Conservation (phyloP, 2,888 invertebrate species). For the Agrilus biguttatus region DNA sequence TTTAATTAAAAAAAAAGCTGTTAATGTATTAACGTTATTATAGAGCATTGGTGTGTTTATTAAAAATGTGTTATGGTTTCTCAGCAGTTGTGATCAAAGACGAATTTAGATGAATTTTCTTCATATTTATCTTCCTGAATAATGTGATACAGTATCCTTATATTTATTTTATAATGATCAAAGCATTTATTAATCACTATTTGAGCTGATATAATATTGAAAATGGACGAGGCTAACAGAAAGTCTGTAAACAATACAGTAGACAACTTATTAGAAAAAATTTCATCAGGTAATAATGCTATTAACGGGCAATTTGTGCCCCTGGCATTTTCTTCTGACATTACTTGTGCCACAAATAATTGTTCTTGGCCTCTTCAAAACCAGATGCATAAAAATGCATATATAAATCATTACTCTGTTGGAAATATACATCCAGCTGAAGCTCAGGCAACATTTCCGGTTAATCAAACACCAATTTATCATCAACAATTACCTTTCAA, state of each 20-base stretch:
- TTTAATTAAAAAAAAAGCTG: too few species aligned
- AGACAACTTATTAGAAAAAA: constrained; percentile 44
- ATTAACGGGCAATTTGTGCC: constrained; percentile 42
- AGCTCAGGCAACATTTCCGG: constrained; percentile 9
- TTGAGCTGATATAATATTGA: constrained; percentile 5
- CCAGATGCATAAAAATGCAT: constrained; percentile 12
- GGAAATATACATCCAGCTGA: constrained; percentile 4
- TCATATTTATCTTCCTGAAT: too few species aligned
- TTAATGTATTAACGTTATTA: too few species aligned
- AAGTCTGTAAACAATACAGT: constrained; percentile 26
- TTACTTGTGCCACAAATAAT: constrained; percentile 16
- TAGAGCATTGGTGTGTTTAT: too few species aligned
- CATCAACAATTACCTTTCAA: constrained; percentile 10
- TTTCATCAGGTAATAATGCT: constrained; percentile 42
- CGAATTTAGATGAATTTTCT: too few species aligned
- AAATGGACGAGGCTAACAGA: constrained; percentile 24
- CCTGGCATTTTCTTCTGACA: constrained; percentile 33
- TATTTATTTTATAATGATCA: constrained; percentile 2
- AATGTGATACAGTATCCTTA: background rate
- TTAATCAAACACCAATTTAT: constrained; percentile 9
- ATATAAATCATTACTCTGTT: constrained; percentile 8
- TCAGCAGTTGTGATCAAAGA: too few species aligned
- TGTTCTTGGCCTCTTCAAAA: constrained; percentile 16
- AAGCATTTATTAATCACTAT: constrained; percentile 3
- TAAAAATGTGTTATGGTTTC: too few species aligned